Base-by-base conservation (phyloP, 2,113 vertebrate genomes). In the Hiodon tergisus region DNA sequence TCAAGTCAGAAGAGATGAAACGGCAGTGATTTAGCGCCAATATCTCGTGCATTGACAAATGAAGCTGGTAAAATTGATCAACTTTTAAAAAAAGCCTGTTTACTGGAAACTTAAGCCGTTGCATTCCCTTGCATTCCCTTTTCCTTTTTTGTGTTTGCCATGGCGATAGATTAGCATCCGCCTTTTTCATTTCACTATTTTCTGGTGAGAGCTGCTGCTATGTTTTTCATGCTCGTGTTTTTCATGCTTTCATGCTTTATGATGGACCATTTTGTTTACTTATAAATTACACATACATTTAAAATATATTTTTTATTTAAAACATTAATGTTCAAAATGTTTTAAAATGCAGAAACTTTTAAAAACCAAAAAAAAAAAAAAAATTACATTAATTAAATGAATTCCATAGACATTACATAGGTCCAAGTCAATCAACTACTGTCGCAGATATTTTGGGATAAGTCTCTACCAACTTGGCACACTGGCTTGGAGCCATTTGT, bases 91-190 rank as follows among this genome's bases (percentile, higher is more conserved):
- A 76, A 55, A 65, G 14, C 10, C 77, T 73, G 47, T 79, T 76
- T 71, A 77, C 73, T 80, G 53, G 67, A 62, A 81, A 77, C 77
- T 74, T 70, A 61, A 80, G 73, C 81, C 78, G 78, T 79, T 76
- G 80, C 78, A 62, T 76, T 79, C 77, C 62, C 80, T 79, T 76
- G 80, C 78, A 62, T 76, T 79, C 77, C 62, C 80, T 85, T 85
- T 87, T 62, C 52, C 66, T 53, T 14, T 17, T 11, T 77, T 75
- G 79, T 75, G 76, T 72, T 66, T 71, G 57, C 66, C 65, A 82
- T 73, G 53, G 76, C 62, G 78, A 80, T 83, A 81, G 73, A 31
- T 31, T 31, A 31, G 31, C 31, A 31, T 31, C 31, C 31, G 31
- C 31, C 31, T 31, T 31, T 31, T 31, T 31, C 31, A 31, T 31